These are phyloP conservation scores for Dipodomys merriami DNA, from an alignment of 2,113 vertebrate genomes.

Conservation along the genomic window DNA sequence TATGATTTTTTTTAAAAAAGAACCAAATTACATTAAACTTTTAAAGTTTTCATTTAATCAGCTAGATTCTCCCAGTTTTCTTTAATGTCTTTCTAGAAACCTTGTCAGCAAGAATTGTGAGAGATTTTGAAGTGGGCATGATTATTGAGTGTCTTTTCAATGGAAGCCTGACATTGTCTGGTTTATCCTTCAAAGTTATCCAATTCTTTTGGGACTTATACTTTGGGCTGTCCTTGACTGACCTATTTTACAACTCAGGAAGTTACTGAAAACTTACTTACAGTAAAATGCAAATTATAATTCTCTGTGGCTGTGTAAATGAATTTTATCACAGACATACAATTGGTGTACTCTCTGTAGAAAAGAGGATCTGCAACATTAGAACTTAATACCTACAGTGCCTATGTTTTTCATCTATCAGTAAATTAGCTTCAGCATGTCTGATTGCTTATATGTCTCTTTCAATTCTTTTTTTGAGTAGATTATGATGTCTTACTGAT, in stretches of 20 bases:
- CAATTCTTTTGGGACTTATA: neutral
- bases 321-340: neutral
- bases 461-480: slow-evolving; percentile 1
- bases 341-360: neutral
- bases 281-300: slow-evolving; percentile 34
- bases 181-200: neutral
- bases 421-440: neutral
- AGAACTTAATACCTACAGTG: neutral
- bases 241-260: neutral
- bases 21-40: neutral
- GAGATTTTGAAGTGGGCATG: neutral
- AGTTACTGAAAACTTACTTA: neutral
- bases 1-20: neutral
- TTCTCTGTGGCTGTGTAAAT: neutral
- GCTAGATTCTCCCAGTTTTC: neutral
- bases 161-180: neutral
- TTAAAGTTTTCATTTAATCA: slow-evolving; percentile 19
- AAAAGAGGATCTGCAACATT: neutral
- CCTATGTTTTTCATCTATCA: neutral
- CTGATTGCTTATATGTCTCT: neutral
- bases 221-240: neutral
- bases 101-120: neutral
- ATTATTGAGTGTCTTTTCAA: neutral
- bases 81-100: neutral
- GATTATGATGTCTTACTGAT: neutral